Percentiles rank a stretch among this genome's conserved stretches.
Evolutionary conservation across 2,797 vertebrate species (phyloP).

Genomic region (Phrynocephalus forsythii): DNA sequence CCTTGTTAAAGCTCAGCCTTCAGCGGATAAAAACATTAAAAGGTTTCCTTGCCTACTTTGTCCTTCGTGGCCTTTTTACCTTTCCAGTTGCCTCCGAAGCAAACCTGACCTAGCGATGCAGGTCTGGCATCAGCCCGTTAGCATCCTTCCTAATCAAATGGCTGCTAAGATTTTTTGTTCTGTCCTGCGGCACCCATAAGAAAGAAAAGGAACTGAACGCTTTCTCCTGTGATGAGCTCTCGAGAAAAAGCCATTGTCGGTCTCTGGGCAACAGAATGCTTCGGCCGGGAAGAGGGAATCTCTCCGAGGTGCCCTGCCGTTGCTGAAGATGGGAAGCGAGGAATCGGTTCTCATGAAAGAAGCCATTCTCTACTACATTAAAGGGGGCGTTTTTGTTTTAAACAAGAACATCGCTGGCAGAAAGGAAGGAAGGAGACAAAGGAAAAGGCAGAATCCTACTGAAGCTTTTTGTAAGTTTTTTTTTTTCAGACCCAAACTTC

Average conservation of each 20-base stretch:
- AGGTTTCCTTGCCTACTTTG: background rate
- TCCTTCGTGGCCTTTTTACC: background rate
- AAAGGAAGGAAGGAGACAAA: background rate
- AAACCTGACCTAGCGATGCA: background rate
- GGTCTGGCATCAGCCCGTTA: background rate
- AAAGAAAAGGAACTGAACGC: background rate
- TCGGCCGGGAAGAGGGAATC: background rate
- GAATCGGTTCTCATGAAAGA: conserved; percentile 5
- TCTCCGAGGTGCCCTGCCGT: background rate
- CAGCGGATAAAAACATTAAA: background rate
- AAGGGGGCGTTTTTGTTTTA: background rate
- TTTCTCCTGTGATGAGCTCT: background rate
- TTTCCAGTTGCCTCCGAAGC: background rate
- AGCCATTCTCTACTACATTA: conserved; percentile 16
- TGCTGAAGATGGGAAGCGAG: conserved; percentile 24
- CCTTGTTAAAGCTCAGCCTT: background rate
- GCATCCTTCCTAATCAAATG: background rate
- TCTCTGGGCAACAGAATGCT: conserved; percentile 28
- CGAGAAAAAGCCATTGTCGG: background rate
- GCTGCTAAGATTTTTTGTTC: background rate
- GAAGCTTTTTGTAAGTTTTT: background rate
- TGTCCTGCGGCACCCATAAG: background rate
- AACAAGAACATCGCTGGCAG: background rate
- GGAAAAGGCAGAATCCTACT: background rate
- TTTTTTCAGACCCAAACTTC: conserved; percentile 2